Base-by-base conservation (phyloP, 2,888 invertebrate genomes). In the Xylocampa areola region DNA sequence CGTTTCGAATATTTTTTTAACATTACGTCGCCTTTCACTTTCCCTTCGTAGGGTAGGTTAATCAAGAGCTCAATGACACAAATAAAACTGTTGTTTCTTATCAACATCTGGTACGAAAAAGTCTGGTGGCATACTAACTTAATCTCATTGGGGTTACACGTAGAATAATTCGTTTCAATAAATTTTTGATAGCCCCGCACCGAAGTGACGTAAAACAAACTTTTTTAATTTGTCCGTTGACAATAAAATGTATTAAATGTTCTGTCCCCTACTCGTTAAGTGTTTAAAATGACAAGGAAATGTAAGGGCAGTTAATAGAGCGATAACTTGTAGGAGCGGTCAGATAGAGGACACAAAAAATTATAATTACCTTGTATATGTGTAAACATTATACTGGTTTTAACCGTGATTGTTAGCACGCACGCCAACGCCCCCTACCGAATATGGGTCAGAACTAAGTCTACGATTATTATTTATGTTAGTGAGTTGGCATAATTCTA, bases 1-100 rank as follows among this genome's bases (percentile, higher is more conserved):
- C 90, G 88, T 90, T 91, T 84, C 83, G 84, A 84, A 86, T 89
- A 87, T 88, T 86, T 89, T 88, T 92, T 88, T 85, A 85, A 86
- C 85, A 83, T 88, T 63, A 87, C 81, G 77, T 82, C 81, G 84
- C 81, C 82, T 87, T 86, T 81, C 71, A 80, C 79, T 82, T 81
- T 82, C 78, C 77, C 78, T 73, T 79, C 76, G 77, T 74, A 80
- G 77, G 70, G 80, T 77, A 75, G 74, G 78, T 78, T 81, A 82
- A 85, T 85, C 79, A 69, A 70, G 66, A 70, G 73, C 62, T 69
- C 75, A 68, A 70, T 79, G 70, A 74, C 77, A 77, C 66, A 74
- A 79, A 80, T 73, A 73, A 74, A 66, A 60, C 47, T 65, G 61
- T 77, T 80, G 54, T 73, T 77, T 65, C 69, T 72, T 73, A 73